phyloP scores from a whole-genome alignment of 2,888 invertebrate genomes.

The Drosophila fulvimacula region DNA sequence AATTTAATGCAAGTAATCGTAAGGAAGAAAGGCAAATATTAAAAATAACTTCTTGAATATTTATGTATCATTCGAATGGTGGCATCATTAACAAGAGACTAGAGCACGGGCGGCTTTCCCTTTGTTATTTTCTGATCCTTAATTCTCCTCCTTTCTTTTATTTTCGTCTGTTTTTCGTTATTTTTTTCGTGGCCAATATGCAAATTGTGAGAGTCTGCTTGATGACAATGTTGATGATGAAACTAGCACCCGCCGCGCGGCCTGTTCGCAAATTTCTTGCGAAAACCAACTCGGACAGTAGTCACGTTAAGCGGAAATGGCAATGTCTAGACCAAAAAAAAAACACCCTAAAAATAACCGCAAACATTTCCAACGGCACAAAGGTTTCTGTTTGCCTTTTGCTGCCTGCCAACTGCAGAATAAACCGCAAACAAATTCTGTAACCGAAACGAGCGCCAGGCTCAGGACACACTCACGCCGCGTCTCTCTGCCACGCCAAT shows the following conservation, averaged over 20 bases:
- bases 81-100: slow-evolving; percentile 20
- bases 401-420: slow-evolving; percentile 26
- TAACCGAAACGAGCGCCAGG: slow-evolving; percentile 28
- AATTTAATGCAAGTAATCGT: background rate
- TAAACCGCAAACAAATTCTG: slow-evolving; percentile 62
- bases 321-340: slow-evolving; percentile 64
- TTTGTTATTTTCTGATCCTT: slow-evolving; percentile 13
- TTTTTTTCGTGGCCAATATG: slow-evolving; percentile 46
- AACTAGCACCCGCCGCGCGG: slow-evolving; percentile 20
- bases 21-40: slow-evolving; percentile 16
- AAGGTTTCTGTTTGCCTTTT: slow-evolving; percentile 51
- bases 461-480: background rate
- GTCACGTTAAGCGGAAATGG: slow-evolving; percentile 78
- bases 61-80: background rate
- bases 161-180: background rate
- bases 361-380: slow-evolving; percentile 63
- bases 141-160: background rate
- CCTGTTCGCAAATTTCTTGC: slow-evolving; percentile 8
- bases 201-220: slow-evolving; percentile 45
- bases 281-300: slow-evolving; percentile 39
- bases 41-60: slow-evolving; percentile 3
- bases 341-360: slow-evolving; percentile 44
- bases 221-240: slow-evolving; percentile 30
- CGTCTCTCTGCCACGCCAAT: background rate
- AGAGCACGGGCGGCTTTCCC: background rate